Base-by-base conservation (phyloP, 2,113 vertebrate genomes). In the Pterocles burchelli region DNA sequence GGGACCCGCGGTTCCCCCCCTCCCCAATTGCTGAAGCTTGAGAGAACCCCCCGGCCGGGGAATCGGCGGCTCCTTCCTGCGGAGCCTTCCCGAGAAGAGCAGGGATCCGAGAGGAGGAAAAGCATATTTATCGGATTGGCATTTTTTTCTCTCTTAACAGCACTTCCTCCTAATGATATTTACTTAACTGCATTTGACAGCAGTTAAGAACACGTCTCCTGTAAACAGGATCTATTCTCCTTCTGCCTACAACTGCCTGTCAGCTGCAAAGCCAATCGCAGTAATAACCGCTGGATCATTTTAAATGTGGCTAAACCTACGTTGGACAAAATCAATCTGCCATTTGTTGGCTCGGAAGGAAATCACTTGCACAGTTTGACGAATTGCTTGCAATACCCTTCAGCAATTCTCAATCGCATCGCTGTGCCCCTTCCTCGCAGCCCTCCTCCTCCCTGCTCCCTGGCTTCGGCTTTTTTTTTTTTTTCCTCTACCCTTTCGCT, bases 311-410 rank as follows among this genome's bases (percentile, higher is more conserved):
- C 98, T 98, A 98, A 98, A 98, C 97, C 98, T 96, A 80, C 96
- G 90, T 97, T 98, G 98, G 99, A 99, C 99, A 98, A 99, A 98
- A 98, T 99, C 99, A 99, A 98, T 99, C 99, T 99, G 99, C 98
- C 98, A 98, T 98, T 98, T 98, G 98, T 98, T 98, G 98, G 98
- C 98, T 98, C 97, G 96, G 98, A 98, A 98, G 96, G 97, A 98
- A 99, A 98, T 98, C 98, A 96, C 97, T 98, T 94, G 98, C 98
- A 97, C 97, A 97, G 97, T 98, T 98, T 99, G 98, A 98, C 97
- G 98, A 98, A 98, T 98, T 97, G 98, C 97, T 98, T 91, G 96
- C 98, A 88, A 96, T 96, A 94, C 97, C 98, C 98, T 98, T 98
- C 97, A 97, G 98, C 98, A 97, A 98, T 97, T 97, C 96, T 97